These are phyloP conservation scores for Platysteira castanea DNA, from an alignment of 2,113 vertebrate genomes.

Conservation along the genomic window DNA sequence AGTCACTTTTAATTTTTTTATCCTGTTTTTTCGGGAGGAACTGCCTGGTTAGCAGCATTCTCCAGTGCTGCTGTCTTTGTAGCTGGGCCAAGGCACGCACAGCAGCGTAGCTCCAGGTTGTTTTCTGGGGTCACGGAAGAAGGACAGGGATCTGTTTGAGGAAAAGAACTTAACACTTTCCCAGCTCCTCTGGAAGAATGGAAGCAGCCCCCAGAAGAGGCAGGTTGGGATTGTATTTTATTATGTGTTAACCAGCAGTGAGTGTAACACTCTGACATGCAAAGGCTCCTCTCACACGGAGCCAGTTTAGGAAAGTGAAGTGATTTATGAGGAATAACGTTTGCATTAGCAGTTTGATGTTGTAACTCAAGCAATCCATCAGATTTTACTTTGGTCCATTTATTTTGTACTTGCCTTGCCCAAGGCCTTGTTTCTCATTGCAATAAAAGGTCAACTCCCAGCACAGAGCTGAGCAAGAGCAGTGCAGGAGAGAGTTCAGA, in stretches of 20 bases:
- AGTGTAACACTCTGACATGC: not conserved
- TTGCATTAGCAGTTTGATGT: conserved; percentile 41
- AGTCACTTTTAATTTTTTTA: not conserved
- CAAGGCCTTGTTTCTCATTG: conserved; percentile 57
- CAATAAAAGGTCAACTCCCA: conserved; percentile 48
- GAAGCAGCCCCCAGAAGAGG: not conserved
- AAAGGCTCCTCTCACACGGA: not conserved
- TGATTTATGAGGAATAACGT: conserved; percentile 22
- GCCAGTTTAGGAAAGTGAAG: not conserved
- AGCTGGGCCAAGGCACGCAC: not conserved
- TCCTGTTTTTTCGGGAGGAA: not conserved
- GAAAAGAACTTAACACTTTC: not conserved
- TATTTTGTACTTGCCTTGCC: conserved; percentile 52
- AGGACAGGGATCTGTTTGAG: not conserved
- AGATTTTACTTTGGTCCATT: conserved; percentile 55
- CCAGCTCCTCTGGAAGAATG: not conserved
- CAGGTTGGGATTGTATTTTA: not conserved
- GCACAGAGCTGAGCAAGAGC: conserved; percentile 2
- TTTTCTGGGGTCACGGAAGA: not conserved
- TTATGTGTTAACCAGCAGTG: not conserved
- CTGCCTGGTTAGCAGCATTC: not conserved
- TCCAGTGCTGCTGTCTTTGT: not conserved
- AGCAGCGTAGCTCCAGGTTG: not conserved
- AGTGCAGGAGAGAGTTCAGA: not conserved
- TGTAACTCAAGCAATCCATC: conserved; percentile 35